Evolutionary conservation across 53 echinoderm and acorn worm genomes (phyloP), one percentile per base, ranked within the genome.

Genomic region (Henricia sp.): DNA sequence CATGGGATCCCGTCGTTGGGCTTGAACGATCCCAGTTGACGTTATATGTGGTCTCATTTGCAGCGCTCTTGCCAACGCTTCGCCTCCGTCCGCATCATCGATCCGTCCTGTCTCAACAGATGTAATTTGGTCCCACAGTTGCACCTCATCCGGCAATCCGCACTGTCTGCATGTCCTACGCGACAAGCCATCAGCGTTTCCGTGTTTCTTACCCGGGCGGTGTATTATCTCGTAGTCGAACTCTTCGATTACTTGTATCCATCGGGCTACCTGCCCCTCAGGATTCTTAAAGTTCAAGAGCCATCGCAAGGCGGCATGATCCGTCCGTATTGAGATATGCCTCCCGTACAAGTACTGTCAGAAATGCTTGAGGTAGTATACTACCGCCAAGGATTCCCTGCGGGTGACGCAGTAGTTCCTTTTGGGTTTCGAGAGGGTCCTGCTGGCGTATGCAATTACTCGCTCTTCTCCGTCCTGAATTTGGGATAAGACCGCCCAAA

Each of bases 11-110:
- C n/a, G n/a, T n/a, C n/a, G n/a, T n/a, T n/a, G n/a, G n/a, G n/a
- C n/a, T n/a, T n/a, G n/a, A n/a, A n/a, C n/a, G 0, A 71, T 71
- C n/a, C n/a, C n/a, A n/a, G n/a, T n/a, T n/a, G 25, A 59, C 19
- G n/a, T n/a, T n/a, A n/a, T n/a, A n/a, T n/a, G n/a, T n/a, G 58
- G 58, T n/a, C n/a, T n/a, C n/a, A n/a, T n/a, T 56, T 32, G 44
- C 63, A 38, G 52, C 62, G 4, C 83, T 76, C 33, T 68, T 82
- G 4, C 66, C 74, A 43, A 90, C 30, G 0, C 87, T 93, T 34
- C 89, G 86, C 67, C 67, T 89, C 1, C 67, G 36, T 19, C 84
- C 89, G 27, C 76, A 30, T 36, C 85, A 85, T 39, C 85, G 85
- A 11, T 78, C 54, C 14, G 85, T 40, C 14, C 23, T 39, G 0